Conservation (phyloP, 2,113 vertebrate genomes). For the Ovibos moschatus region DNA sequence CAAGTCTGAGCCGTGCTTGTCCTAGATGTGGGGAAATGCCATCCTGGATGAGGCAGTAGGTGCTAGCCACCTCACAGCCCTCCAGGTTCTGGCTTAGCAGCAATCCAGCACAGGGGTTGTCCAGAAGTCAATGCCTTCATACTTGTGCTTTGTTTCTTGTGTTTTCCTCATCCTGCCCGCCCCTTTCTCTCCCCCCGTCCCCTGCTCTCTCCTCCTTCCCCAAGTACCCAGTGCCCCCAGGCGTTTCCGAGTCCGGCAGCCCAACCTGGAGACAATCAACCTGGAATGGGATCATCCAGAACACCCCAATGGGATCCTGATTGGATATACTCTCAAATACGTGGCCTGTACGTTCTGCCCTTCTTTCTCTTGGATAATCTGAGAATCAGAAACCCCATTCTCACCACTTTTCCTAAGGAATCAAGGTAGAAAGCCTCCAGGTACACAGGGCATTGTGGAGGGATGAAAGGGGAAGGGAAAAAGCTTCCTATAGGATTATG, state of each 20-base stretch:
- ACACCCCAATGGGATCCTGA: slow-evolving; percentile 94
- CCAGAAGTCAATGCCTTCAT: slow-evolving; percentile 41
- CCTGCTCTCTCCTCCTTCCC: slow-evolving; percentile 70
- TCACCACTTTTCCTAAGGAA: background rate
- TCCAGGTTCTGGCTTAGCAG: background rate
- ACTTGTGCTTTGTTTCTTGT: slow-evolving; percentile 64
- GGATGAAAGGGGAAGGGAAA: background rate
- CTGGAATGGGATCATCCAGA: slow-evolving; percentile 94
- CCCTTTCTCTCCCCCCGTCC: slow-evolving; percentile 28
- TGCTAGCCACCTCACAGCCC: background rate
- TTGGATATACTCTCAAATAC: slow-evolving; percentile 91
- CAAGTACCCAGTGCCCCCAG: slow-evolving; percentile 92
- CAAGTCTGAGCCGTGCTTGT: background rate
- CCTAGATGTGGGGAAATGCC: background rate
- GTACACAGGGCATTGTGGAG: background rate
- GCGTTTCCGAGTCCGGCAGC: slow-evolving; percentile 89
- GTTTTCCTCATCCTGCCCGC: slow-evolving; percentile 52
- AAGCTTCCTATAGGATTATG: background rate
- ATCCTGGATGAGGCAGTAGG: background rate
- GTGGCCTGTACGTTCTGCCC: slow-evolving; percentile 85
- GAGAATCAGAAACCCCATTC: background rate
- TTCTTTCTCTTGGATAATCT: background rate
- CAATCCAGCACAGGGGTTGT: background rate
- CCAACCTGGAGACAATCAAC: slow-evolving; percentile 85
- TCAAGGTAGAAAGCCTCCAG: background rate